Base-by-base conservation (phyloP, 35 echinoderm and acorn worm genomes). In the Amphiura filiformis region DNA sequence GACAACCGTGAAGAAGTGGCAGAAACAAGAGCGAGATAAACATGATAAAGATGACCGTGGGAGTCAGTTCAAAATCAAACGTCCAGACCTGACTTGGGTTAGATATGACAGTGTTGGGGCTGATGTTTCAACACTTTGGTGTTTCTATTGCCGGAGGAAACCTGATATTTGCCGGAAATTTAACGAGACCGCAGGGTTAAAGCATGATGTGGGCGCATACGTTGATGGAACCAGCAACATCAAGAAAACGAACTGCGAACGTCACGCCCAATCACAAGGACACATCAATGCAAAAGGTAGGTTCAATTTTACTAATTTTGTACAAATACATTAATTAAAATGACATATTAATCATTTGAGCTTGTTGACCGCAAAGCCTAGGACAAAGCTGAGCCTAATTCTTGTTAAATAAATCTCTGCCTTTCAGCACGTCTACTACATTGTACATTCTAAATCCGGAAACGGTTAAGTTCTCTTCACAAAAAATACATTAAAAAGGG, bases 201-300 rank as follows among this genome's bases (percentile, higher is more conserved):
- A 22, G 20, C 32, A 17, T 26, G 79, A 81, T 39, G 28, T 81
- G 22, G 31, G 22, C 22, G 79, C 79, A 9, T 81, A 36, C 28
- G 38, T 81, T 11, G 23, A 32, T 35, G 79, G 79, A 26, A 81
- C 79, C 7, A 18, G 13, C 13, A 81, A 32, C 37, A 13, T 81
- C 14, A 81, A 38, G 79, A 81, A 81, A 38, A 81, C 79, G 13
- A 81, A 81, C 79, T 26, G 32, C 13, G 79, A 81, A 81, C 31
- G 79, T 33, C 79, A 81, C 37, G 79, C 79, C 36, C 31, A 38
- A 38, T 81, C 79, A 14, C 7, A 14, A 39, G 32, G 32, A 32
- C 79, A 81, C 37, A 17, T 35, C 13, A 35, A 13, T 23, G 79
- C 79, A 18, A 81, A 81, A 37, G 79, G 79, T 81, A 38, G 37